A percentile compares a stretch with the other conserved stretches of the same genome.
Evolutionary conservation across 2,888 invertebrate species (phyloP).

Genomic region (Teleogryllus oceanicus): DNA sequence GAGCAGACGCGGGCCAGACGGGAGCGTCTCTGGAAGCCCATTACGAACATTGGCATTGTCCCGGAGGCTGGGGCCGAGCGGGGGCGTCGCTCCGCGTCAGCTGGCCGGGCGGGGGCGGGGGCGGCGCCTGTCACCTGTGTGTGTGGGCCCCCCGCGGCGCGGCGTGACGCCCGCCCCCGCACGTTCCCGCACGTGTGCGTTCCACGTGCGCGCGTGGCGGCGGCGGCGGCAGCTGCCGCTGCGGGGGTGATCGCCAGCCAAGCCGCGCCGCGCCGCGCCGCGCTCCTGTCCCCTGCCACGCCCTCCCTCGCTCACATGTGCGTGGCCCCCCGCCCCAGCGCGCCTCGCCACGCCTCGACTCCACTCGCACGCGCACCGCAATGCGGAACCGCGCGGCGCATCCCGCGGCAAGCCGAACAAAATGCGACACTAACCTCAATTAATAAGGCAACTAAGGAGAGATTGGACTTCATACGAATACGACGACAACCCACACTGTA

Average conservation of each 20-base stretch:
- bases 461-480: too few relatives aligned
- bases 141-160: slow-evolving; percentile 18
- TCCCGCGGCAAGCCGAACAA: not conserved
- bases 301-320: not conserved
- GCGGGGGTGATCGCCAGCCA: slow-evolving; percentile 6
- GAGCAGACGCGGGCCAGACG: not conserved
- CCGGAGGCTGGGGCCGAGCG: not conserved
- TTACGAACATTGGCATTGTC: not conserved
- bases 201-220: not conserved
- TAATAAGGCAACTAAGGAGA: too few relatives aligned
- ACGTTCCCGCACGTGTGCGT: not conserved
- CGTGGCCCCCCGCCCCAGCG: not conserved
- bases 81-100: not conserved
- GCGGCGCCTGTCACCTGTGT: not conserved
- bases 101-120: not conserved
- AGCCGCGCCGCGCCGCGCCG: not conserved
- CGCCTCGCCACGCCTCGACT: not conserved
- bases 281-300: not conserved
- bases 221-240: not conserved
- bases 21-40: not conserved
- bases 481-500: too few relatives aligned
- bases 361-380: not conserved
- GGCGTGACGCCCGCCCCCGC: not conserved
- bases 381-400: not conserved
- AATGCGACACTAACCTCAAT: too few relatives aligned